Percentiles rank a stretch among this genome's conserved stretches.
These are phyloP conservation scores for Spilosoma lubricipeda DNA, from an alignment of 2,888 invertebrate species.

Conservation along the genomic window DNA sequence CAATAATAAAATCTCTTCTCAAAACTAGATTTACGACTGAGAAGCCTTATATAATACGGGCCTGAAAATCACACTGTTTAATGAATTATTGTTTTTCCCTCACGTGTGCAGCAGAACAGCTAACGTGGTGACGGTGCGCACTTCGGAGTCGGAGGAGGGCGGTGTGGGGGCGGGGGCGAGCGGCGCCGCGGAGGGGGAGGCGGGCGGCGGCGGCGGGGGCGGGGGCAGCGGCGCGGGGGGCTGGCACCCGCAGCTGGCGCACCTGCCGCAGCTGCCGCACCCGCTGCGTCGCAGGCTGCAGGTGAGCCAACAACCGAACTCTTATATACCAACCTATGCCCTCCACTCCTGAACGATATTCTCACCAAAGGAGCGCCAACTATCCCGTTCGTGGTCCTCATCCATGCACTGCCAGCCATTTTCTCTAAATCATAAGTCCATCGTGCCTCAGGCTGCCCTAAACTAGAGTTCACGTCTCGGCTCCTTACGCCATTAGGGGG, in stretches of 20 bases:
- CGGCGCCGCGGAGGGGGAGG: slow-evolving; percentile 34
- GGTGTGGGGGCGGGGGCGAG: slow-evolving; percentile 26
- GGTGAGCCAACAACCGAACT: slow-evolving; percentile 48
- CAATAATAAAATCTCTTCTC: no score
- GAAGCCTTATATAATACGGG: no score
- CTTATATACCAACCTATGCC: no score
- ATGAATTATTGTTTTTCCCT: neutral
- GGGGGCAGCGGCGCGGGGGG: slow-evolving; percentile 60
- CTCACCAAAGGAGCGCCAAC: no score
- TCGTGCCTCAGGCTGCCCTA: no score
- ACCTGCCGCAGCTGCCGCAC: slow-evolving; percentile 86
- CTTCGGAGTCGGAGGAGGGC: slow-evolving; percentile 64
- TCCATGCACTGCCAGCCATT: no score
- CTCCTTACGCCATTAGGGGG: no score
- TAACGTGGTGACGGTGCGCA: slow-evolving; percentile 76
- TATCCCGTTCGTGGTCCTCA: no score
- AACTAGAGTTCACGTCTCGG: no score
- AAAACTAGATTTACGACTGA: no score
- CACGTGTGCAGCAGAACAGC: slow-evolving; percentile 57
- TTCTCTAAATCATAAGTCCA: no score
- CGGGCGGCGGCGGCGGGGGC: slow-evolving; percentile 83
- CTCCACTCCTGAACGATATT: no score
- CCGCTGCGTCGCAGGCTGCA: slow-evolving; percentile 73
- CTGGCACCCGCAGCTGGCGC: slow-evolving; percentile 87
- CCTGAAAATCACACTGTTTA: slow-evolving; percentile 9